These are phyloP conservation scores for Listronotus bonariensis DNA, from an alignment of 1,140 invertebrate species.

Conservation along the genomic window DNA sequence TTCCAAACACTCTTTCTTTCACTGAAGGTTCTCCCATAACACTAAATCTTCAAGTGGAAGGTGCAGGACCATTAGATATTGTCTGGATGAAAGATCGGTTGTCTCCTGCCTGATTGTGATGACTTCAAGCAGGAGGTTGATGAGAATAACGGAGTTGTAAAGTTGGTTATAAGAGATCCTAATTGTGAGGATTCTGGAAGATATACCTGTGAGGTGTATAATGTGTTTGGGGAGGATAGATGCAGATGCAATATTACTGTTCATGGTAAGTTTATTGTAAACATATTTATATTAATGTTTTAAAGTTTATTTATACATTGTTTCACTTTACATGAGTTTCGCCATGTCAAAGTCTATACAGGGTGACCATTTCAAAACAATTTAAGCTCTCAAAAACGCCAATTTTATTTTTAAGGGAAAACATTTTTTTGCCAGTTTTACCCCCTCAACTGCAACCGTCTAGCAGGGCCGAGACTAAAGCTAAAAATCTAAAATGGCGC, in stretches of 20 bases:
- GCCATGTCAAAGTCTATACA: no score
- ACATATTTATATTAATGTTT: no score
- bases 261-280: constrained; percentile 54
- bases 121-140: constrained; percentile 67
- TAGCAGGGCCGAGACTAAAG: no score
- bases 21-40: constrained; percentile 34
- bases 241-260: constrained; percentile 61
- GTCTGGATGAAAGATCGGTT: constrained; percentile 74
- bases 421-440: no score
- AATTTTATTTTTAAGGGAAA: no score
- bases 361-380: no score
- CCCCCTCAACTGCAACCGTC: no score
- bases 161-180: constrained; percentile 67
- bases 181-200: constrained; percentile 71
- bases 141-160: constrained; percentile 64
- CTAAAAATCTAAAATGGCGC: no score
- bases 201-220: constrained; percentile 71
- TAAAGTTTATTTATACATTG: no score
- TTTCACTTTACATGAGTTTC: no score
- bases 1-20: constrained; percentile 3
- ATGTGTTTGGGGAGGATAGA: constrained; percentile 62
- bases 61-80: constrained; percentile 67
- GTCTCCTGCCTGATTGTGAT: constrained; percentile 68
- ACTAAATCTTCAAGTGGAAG: constrained; percentile 47
- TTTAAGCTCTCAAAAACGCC: no score